phyloP scores from a whole-genome alignment of 2,113 vertebrate genomes.

The Oreochromis aureus region DNA sequence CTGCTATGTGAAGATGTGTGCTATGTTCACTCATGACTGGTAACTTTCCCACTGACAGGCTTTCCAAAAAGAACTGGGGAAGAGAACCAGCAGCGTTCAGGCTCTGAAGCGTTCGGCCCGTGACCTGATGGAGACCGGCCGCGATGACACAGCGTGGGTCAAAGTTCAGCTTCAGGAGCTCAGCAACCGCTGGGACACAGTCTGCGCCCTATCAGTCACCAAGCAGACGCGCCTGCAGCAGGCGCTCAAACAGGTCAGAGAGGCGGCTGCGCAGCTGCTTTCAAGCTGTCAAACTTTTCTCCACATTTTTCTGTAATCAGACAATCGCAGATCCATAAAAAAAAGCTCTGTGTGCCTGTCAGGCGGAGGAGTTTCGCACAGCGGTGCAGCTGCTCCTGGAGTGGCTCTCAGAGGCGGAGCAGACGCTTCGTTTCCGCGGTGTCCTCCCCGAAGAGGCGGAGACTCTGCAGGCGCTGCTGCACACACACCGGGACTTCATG shows the following conservation, averaged over 20 bases:
- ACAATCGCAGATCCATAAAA: neutral
- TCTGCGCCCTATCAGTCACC: conserved; percentile 91
- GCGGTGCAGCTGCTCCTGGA: conserved; percentile 90
- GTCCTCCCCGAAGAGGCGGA: conserved; percentile 92
- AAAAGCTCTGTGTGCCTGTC: neutral
- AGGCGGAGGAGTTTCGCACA: conserved; percentile 94
- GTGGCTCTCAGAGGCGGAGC: conserved; percentile 97
- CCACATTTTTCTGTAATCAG: neutral
- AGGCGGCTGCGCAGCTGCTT: conserved; percentile 21
- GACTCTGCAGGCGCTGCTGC: conserved; percentile 85
- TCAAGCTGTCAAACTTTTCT: neutral
- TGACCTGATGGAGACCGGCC: conserved; percentile 90
- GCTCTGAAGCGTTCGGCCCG: conserved; percentile 92
- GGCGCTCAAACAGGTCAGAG: conserved; percentile 89
- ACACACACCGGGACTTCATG: conserved; percentile 92
- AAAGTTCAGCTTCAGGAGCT: conserved; percentile 96
- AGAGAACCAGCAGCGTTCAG: conserved; percentile 89
- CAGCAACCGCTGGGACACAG: conserved; percentile 94
- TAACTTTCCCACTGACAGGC: conserved; percentile 64
- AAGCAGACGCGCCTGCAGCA: conserved; percentile 93
- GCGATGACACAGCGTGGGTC: conserved; percentile 95
- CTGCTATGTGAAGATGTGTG: neutral
- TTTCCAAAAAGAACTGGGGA: conserved; percentile 97
- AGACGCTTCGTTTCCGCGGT: conserved; percentile 93
- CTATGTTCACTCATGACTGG: neutral